Percentiles rank a stretch among this genome's conserved stretches.
Conservation (phyloP, 2,888 invertebrate species). For the Steinernema scapterisci region DNA sequence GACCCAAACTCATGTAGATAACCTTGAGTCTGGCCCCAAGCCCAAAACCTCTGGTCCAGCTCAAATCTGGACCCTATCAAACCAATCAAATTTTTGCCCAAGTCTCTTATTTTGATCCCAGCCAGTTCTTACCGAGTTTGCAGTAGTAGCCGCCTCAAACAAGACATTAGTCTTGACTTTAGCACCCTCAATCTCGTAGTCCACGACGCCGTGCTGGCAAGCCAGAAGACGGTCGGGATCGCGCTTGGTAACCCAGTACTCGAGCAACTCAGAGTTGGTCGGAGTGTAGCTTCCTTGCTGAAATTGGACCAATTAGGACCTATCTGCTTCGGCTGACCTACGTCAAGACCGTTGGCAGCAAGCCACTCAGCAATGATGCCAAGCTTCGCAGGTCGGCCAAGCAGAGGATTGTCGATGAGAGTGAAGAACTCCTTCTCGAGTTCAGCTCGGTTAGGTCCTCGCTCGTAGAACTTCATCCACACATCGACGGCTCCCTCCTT, state of each 20-base stretch:
- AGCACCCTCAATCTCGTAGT: slow-evolving; percentile 67
- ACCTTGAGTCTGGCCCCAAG: no score
- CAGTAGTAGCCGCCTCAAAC: slow-evolving; percentile 66
- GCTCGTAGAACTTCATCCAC: slow-evolving; percentile 67
- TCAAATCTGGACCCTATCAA: no score
- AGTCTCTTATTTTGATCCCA: background rate
- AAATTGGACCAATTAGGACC: slow-evolving; percentile 32
- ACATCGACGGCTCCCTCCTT: slow-evolving; percentile 66
- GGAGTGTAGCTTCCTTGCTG: slow-evolving; percentile 67
- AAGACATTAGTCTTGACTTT: slow-evolving; percentile 66
- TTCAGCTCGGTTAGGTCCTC: slow-evolving; percentile 56
- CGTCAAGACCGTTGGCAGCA: slow-evolving; percentile 64
- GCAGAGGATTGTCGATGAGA: slow-evolving; percentile 65
- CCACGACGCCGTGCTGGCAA: slow-evolving; percentile 66
- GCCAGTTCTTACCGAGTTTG: slow-evolving; percentile 48
- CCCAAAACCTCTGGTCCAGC: no score
- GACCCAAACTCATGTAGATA: no score
- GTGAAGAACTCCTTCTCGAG: slow-evolving; percentile 65
- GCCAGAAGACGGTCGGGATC: slow-evolving; percentile 65
- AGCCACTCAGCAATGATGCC: slow-evolving; percentile 67
- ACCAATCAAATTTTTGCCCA: no score
- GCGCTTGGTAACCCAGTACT: slow-evolving; percentile 66
- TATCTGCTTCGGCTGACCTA: slow-evolving; percentile 35
- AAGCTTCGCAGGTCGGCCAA: slow-evolving; percentile 65
- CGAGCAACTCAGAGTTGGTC: slow-evolving; percentile 65